Evolutionary conservation across 2,113 vertebrate species (phyloP).

Genomic region (Calonectris borealis): DNA sequence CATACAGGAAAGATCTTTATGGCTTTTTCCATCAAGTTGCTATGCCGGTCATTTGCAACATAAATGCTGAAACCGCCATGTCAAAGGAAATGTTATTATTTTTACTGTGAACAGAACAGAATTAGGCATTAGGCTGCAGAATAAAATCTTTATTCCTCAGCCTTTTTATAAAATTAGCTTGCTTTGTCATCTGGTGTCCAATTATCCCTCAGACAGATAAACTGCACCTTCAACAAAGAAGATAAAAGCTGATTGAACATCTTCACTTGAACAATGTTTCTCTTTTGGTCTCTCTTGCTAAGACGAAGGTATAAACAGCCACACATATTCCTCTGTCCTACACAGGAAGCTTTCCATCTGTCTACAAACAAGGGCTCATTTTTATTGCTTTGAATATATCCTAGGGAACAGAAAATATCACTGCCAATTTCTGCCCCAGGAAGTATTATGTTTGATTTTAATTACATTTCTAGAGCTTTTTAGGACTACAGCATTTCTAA

Average conservation of each 20-base stretch:
- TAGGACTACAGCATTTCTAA: not conserved
- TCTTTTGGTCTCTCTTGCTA: not conserved
- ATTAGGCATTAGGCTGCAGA: not conserved
- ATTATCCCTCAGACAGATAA: constrained; percentile 24
- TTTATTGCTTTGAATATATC: not conserved
- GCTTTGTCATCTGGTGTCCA: constrained; percentile 1
- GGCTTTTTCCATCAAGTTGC: not conserved
- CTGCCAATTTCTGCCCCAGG: not conserved
- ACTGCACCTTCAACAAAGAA: not conserved
- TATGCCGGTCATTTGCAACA: not conserved
- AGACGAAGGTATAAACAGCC: not conserved
- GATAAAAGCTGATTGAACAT: not conserved
- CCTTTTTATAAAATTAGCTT: constrained; percentile 3
- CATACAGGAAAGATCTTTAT: not conserved
- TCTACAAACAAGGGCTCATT: not conserved
- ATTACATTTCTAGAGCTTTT: constrained; percentile 3
- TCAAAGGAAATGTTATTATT: not conserved
- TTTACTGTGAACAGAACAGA: not conserved
- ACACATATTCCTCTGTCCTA: not conserved
- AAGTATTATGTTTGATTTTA: constrained; percentile 30
- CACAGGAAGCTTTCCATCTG: constrained; percentile 2
- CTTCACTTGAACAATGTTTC: not conserved
- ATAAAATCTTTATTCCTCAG: not conserved
- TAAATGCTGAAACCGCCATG: not conserved
- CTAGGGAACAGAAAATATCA: not conserved